Conservation (phyloP, 1,140 invertebrate genomes). For the Drosophila sulfurigaster region DNA sequence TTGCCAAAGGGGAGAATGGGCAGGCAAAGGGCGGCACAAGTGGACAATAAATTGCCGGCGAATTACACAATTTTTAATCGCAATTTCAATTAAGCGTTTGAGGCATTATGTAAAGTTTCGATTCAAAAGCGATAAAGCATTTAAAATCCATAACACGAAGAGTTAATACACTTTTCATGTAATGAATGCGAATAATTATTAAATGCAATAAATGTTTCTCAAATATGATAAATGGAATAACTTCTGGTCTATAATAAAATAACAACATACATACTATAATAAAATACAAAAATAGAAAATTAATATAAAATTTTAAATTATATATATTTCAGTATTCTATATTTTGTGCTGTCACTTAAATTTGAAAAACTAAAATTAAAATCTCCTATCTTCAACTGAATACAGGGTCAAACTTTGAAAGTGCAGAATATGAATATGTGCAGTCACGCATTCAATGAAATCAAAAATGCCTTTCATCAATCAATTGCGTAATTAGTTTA, state of each 20-base stretch:
- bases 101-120: neutral
- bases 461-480: neutral
- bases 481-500: neutral
- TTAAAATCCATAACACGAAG: too few relatives aligned
- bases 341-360: too few relatives aligned
- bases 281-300: too few relatives aligned
- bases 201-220: too few relatives aligned
- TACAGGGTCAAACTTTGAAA: neutral
- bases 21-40: neutral
- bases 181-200: too few relatives aligned
- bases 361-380: too few relatives aligned
- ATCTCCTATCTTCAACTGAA: too few relatives aligned
- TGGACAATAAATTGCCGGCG: conserved; percentile 8
- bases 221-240: too few relatives aligned
- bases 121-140: neutral
- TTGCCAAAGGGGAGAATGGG: neutral
- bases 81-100: conserved; percentile 22
- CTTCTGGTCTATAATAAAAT: too few relatives aligned
- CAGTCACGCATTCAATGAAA: neutral
- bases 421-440: neutral
- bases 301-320: too few relatives aligned
- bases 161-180: neutral
- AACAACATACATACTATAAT: too few relatives aligned
- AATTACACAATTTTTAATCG: conserved; percentile 33
- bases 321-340: too few relatives aligned